phyloP scores from a whole-genome alignment of 2,797 vertebrate genomes.

The Sarcophilus harrisii region DNA sequence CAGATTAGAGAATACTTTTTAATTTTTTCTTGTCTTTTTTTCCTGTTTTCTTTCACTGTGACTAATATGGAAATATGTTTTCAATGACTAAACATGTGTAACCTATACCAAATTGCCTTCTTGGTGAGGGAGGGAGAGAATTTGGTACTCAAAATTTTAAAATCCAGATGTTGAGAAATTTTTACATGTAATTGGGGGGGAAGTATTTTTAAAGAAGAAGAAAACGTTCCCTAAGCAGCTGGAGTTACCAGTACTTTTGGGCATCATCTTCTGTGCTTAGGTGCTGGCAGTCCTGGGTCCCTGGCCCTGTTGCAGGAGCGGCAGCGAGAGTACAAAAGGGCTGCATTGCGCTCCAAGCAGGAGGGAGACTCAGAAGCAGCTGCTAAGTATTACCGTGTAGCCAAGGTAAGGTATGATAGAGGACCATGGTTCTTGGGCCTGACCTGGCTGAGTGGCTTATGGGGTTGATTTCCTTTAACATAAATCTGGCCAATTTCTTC shows the following conservation, averaged over 20 bases:
- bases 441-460: neutral
- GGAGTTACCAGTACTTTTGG: neutral
- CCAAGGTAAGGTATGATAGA: slow-evolving; percentile 87
- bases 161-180: too few species aligned
- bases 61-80: neutral
- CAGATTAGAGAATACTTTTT: neutral
- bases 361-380: slow-evolving; percentile 87
- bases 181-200: neutral
- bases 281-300: slow-evolving; percentile 49
- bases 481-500: neutral
- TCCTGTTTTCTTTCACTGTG: neutral
- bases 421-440: neutral
- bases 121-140: neutral
- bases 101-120: neutral
- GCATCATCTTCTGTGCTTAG: slow-evolving; percentile 44
- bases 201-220: neutral
- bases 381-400: slow-evolving; percentile 86
- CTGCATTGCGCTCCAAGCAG: slow-evolving; percentile 91
- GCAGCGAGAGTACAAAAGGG: slow-evolving; percentile 92
- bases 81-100: neutral
- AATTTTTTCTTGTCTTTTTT: neutral
- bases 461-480: neutral
- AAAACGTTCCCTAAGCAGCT: neutral
- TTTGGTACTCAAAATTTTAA: neutral
- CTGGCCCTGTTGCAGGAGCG: slow-evolving; percentile 87